Conservation (phyloP, 1,140 invertebrate genomes). For the Drosophila malerkotliana region DNA sequence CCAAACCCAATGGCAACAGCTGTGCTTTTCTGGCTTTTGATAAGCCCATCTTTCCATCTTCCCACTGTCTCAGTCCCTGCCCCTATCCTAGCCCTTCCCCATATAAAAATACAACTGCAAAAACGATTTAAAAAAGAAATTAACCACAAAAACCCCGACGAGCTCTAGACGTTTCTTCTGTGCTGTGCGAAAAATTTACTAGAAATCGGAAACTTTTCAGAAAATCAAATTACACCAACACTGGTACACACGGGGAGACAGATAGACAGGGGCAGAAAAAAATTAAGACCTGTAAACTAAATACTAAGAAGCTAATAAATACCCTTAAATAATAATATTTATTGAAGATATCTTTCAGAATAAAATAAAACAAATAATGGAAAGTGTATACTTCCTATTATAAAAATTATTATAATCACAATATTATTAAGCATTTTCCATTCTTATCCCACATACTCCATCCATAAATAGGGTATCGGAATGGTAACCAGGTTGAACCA, state of each 20-base stretch:
- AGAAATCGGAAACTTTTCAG: slow-evolving; percentile 82
- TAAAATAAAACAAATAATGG: background rate
- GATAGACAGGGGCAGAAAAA: slow-evolving; percentile 21
- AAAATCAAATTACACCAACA: slow-evolving; percentile 80
- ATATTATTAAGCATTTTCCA: no score
- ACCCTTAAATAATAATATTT: no score
- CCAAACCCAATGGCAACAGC: slow-evolving; percentile 52
- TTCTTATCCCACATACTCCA: slow-evolving; percentile 5
- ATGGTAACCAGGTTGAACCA: slow-evolving; percentile 35
- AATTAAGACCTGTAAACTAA: slow-evolving; percentile 9
- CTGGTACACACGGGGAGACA: slow-evolving; percentile 27
- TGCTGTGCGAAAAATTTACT: slow-evolving; percentile 74
- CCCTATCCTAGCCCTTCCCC: background rate
- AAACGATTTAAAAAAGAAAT: slow-evolving; percentile 82
- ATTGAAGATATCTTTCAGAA: background rate
- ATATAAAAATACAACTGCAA: slow-evolving; percentile 54
- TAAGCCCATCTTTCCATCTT: slow-evolving; percentile 41
- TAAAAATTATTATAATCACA: no score
- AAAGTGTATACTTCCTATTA: no score
- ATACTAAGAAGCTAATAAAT: background rate
- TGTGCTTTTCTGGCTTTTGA: slow-evolving; percentile 64
- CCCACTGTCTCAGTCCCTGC: background rate
- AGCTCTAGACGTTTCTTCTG: slow-evolving; percentile 60
- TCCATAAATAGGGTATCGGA: slow-evolving; percentile 31
- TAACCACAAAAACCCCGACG: slow-evolving; percentile 77